Evolutionary conservation across 2,113 vertebrate genomes (phyloP).

Genomic region (Verasper variegatus): DNA sequence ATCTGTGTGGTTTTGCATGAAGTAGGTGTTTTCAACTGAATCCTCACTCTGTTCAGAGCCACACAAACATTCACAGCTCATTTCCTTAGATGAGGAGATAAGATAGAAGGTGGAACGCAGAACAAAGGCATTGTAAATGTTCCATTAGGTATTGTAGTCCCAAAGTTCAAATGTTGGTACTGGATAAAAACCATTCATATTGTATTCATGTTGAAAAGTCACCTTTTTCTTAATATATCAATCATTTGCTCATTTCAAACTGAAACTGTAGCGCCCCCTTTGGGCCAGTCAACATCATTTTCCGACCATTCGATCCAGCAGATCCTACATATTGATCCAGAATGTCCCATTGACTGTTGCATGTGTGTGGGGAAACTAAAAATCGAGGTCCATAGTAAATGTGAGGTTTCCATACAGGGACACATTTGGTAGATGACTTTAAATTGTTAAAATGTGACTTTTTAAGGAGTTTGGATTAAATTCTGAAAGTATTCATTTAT

Average conservation of each 20-base stretch:
- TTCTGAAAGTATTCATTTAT: neutral
- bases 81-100: slow-evolving; percentile 1
- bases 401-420: too few species aligned
- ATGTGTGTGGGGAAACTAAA: too few species aligned
- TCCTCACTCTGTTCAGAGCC: neutral
- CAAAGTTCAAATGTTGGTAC: neutral
- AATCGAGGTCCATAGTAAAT: too few species aligned
- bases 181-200: neutral
- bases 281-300: slow-evolving; percentile 12
- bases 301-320: neutral
- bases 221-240: neutral
- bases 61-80: slow-evolving; percentile 2
- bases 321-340: neutral
- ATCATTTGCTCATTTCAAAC: neutral
- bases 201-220: neutral
- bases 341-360: neutral
- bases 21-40: slow-evolving; percentile 12
- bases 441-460: neutral
- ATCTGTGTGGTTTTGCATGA: neutral
- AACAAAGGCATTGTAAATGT: neutral
- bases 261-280: slow-evolving; percentile 20
- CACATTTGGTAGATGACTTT: too few species aligned
- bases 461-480: too few species aligned
- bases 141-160: neutral
- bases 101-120: neutral